A percentile compares a stretch with the other conserved stretches of the same genome.
These are phyloP conservation scores for Philypnodon macrostomus DNA, from an alignment of 2,797 vertebrate species.

Conservation along the genomic window DNA sequence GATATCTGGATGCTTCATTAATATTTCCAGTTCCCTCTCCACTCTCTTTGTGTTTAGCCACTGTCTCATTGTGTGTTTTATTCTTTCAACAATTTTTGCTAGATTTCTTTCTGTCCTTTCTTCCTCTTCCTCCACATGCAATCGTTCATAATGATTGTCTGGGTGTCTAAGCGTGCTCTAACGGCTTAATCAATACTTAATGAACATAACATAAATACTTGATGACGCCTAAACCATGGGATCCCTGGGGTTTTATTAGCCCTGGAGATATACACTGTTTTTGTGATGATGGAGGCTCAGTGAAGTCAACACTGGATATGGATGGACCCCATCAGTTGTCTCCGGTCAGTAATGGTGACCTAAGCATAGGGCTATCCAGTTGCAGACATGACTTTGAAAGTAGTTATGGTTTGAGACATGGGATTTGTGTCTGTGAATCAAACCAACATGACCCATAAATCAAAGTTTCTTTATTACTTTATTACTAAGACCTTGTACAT, in stretches of 20 bases:
- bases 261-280: conserved; percentile 57
- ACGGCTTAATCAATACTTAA: conserved; percentile 76
- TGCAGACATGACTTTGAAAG: background rate
- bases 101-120: conserved; percentile 34
- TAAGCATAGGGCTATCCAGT: conserved; percentile 1
- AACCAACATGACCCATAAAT: too few species aligned
- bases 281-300: conserved; percentile 39
- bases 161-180: conserved; percentile 67
- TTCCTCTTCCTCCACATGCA: conserved; percentile 46
- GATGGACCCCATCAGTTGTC: conserved; percentile 48
- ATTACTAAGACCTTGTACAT: too few species aligned
- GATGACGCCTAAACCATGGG: conserved; percentile 70
- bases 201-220: conserved; percentile 76
- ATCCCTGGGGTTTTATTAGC: conserved; percentile 68
- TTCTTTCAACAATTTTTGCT: conserved; percentile 16
- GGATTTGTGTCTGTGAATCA: background rate
- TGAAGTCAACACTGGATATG: conserved; percentile 45
- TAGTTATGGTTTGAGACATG: background rate
- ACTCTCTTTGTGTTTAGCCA: conserved; percentile 19
- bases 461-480: too few species aligned
- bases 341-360: conserved; percentile 37
- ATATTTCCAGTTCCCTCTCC: conserved; percentile 51
- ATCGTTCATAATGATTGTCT: conserved; percentile 66
- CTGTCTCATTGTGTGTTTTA: conserved; percentile 10
- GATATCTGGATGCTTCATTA: conserved; percentile 61